Base-by-base conservation (phyloP, 1,140 invertebrate genomes). In the Temnothorax nylanderi region DNA sequence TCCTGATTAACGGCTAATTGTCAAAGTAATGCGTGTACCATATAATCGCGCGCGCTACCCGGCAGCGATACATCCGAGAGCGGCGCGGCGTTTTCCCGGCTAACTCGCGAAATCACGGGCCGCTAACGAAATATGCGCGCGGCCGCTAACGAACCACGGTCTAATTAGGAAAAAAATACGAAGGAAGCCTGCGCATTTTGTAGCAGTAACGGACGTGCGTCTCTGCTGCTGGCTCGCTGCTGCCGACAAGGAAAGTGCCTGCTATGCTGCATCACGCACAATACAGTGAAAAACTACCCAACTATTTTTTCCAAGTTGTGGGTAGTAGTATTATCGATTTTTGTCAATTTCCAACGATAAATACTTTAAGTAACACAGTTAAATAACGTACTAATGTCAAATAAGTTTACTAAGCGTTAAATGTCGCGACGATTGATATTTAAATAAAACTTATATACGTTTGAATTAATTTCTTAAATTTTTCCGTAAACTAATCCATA, bases 71-170 rank as follows among this genome's bases (percentile, higher is more conserved):
- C 56, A 75, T 75, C 69, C 69, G 80, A 84, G 80, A 60, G 41
- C 26, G 26, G 26, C 37, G 3, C 41, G 69, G 69, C 80, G 80
- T 75, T 84, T 84, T 84, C 80, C 80, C 69, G 80, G 69, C 80
- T 84, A 72, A 84, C 80, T 84, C 80, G 69, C 80, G 80, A 84
- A 84, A 84, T 84, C 80, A 84, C 69, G 56, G 74, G 54, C 80
- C 69, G 41, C 80, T 74, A 84, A 74, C 80, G 80, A 74, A 84
- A 84, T 84, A 84, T 75, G 80, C 69, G 56, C 69, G 41, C 65
- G 47, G 71, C 37, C 85, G 87, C 84, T 86, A 89, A 89, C 85
- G 84, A 89, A 89, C 76, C 88, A 71, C 88, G 88, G 88, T 89
- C 84, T 89, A 88, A 89, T 89, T 89, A 86, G 84, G 74, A 87